Conservation (phyloP, 1,140 invertebrate genomes). For the Metaphire vulgaris region DNA sequence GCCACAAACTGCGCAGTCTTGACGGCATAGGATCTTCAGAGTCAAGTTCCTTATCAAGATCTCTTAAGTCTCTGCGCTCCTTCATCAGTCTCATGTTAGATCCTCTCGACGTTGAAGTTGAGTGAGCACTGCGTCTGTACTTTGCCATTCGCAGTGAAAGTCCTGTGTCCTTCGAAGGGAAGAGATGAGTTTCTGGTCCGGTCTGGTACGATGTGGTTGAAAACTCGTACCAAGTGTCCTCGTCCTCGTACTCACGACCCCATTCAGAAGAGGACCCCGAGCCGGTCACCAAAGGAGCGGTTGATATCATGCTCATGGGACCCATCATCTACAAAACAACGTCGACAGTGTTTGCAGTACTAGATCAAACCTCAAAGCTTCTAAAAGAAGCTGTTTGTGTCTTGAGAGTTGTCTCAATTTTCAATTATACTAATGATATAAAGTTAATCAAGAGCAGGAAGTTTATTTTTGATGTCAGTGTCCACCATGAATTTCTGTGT, state of each 20-base stretch:
- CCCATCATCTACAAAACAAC: neutral
- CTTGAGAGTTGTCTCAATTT: too few relatives aligned
- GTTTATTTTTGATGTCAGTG: too few relatives aligned
- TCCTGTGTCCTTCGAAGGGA: constrained; percentile 30
- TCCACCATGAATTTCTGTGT: too few relatives aligned
- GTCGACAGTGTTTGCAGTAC: too few relatives aligned
- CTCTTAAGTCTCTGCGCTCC: constrained; percentile 31
- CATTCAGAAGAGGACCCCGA: constrained; percentile 33
- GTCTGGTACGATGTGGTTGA: constrained; percentile 37
- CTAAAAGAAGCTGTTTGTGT: too few relatives aligned
- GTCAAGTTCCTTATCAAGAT: constrained; percentile 32
- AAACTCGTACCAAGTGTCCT: constrained; percentile 49
- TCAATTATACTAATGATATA: too few relatives aligned
- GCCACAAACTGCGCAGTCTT: neutral
- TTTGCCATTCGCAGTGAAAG: constrained; percentile 31
- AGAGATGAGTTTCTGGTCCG: constrained; percentile 30
- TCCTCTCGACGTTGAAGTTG: neutral
- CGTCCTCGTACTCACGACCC: constrained; percentile 46
- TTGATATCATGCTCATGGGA: constrained; percentile 3
- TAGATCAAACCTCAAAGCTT: too few relatives aligned
- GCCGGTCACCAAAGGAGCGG: constrained; percentile 14
- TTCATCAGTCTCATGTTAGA: constrained; percentile 29
- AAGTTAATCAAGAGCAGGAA: too few relatives aligned
- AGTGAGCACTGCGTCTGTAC: constrained; percentile 25
- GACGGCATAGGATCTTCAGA: neutral